Percentiles rank a stretch among this genome's conserved stretches.
Conservation (phyloP, 2,113 vertebrate species). For the Cyphomyrus discorhynchus region DNA sequence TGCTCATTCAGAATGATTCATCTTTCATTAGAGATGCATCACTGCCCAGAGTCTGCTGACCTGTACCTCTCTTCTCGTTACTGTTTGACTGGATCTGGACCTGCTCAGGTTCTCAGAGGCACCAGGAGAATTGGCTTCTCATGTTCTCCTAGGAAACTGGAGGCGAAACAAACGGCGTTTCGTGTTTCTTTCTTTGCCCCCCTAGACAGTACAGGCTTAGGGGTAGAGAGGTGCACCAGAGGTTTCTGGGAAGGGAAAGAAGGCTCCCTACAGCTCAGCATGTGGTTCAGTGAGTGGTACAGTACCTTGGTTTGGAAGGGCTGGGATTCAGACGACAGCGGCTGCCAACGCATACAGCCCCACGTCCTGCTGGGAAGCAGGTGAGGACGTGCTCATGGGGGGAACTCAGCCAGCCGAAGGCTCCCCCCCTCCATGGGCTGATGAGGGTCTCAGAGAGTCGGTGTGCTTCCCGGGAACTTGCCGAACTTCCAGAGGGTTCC, state of each 20-base stretch:
- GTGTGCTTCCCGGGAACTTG: background rate
- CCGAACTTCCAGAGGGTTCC: background rate
- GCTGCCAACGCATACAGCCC: slow-evolving; percentile 7
- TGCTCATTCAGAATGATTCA: background rate
- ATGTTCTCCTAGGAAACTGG: slow-evolving; percentile 23
- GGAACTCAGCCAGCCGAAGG: background rate
- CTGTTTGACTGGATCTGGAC: background rate
- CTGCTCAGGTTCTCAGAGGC: background rate
- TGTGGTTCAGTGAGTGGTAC: background rate
- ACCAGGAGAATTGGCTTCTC: background rate
- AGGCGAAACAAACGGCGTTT: background rate
- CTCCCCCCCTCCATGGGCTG: background rate
- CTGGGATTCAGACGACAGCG: background rate
- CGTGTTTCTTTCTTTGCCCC: background rate
- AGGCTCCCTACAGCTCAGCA: background rate
- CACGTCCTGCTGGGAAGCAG: background rate
- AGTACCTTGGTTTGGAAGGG: background rate
- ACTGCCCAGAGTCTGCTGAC: background rate
- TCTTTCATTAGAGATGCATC: background rate
- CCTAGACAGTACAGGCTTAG: background rate
- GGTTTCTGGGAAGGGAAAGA: background rate
- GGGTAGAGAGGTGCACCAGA: background rate
- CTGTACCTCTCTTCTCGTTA: background rate
- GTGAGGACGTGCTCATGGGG: slow-evolving; percentile 1
- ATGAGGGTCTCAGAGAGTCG: background rate